These are phyloP conservation scores for Catocala sponsa DNA, from an alignment of 2,888 invertebrate genomes.

Conservation along the genomic window DNA sequence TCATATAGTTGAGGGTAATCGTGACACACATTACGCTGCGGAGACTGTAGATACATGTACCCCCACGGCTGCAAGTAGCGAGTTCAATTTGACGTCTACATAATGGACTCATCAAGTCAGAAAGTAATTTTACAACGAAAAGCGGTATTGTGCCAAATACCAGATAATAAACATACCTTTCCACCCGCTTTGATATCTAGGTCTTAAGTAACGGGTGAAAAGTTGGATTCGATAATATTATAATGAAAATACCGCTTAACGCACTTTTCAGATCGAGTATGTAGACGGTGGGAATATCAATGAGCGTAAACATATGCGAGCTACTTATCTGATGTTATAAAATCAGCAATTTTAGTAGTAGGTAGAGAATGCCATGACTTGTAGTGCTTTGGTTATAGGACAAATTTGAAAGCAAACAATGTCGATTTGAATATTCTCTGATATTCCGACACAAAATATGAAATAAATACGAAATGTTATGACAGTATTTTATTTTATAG, in stretches of 20 bases:
- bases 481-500: too few species aligned
- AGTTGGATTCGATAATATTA: slow-evolving; percentile 61
- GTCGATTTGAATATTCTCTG: not conserved
- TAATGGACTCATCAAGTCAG: slow-evolving; percentile 66
- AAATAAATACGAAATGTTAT: too few species aligned
- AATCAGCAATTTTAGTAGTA: slow-evolving; percentile 17
- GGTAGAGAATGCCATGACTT: slow-evolving; percentile 4
- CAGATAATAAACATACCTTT: slow-evolving; percentile 69
- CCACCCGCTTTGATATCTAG: slow-evolving; percentile 75
- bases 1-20: slow-evolving; percentile 29
- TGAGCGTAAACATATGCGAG: slow-evolving; percentile 19
- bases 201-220: slow-evolving; percentile 68
- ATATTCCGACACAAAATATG: not conserved
- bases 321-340: slow-evolving; percentile 28
- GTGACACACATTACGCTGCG: slow-evolving; percentile 36
- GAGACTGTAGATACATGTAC: slow-evolving; percentile 37
- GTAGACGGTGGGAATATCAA: slow-evolving; percentile 29
- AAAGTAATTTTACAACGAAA: slow-evolving; percentile 60
- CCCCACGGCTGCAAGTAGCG: slow-evolving; percentile 50
- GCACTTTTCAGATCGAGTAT: slow-evolving; percentile 27
- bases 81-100: slow-evolving; percentile 54
- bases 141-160: slow-evolving; percentile 67
- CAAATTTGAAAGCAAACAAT: not conserved
- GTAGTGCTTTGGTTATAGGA: not conserved
- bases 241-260: slow-evolving; percentile 39